A percentile compares a stretch with the other conserved stretches of the same genome.
phyloP scores from a whole-genome alignment of 2,888 invertebrate species.

The Drosophila kanekoi region DNA sequence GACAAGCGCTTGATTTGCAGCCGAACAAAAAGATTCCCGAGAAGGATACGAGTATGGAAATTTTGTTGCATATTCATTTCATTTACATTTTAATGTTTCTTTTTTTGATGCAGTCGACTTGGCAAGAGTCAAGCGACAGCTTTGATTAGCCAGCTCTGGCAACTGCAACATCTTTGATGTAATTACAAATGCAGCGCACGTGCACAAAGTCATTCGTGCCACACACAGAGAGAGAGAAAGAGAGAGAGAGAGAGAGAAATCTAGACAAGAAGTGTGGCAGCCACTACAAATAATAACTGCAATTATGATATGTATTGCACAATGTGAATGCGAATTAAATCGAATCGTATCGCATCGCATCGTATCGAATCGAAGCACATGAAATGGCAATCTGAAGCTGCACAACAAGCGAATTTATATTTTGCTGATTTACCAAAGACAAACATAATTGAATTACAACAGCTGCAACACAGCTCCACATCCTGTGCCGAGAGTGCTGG shows the following conservation, averaged over 20 bases:
- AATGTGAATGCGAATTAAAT: constrained; percentile 39
- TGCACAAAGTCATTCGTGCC: constrained; percentile 63
- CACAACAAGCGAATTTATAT: constrained; percentile 71
- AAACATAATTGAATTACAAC: constrained; percentile 75
- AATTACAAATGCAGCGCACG: constrained; percentile 65
- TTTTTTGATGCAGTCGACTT: not conserved
- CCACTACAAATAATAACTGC: constrained; percentile 56
- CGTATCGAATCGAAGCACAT: constrained; percentile 20
- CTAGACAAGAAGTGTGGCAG: constrained; percentile 5
- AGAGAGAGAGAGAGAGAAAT: too few species aligned
- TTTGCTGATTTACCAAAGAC: constrained; percentile 78
- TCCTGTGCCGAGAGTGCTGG: not conserved
- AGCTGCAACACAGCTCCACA: constrained; percentile 27
- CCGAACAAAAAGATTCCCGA: not conserved
- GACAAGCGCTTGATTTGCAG: constrained; percentile 16
- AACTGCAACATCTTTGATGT: constrained; percentile 33
- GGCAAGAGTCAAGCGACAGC: constrained; percentile 1
- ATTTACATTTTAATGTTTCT: not conserved
- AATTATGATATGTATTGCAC: constrained; percentile 61
- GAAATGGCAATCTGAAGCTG: constrained; percentile 40
- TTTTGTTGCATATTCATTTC: not conserved
- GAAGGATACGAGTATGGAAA: not conserved
- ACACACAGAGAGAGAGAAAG: too few species aligned
- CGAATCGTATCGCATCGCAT: constrained; percentile 11
- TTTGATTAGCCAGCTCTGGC: not conserved